Conservation (phyloP, 2,797 vertebrate genomes). For the Tadarida brasiliensis region DNA sequence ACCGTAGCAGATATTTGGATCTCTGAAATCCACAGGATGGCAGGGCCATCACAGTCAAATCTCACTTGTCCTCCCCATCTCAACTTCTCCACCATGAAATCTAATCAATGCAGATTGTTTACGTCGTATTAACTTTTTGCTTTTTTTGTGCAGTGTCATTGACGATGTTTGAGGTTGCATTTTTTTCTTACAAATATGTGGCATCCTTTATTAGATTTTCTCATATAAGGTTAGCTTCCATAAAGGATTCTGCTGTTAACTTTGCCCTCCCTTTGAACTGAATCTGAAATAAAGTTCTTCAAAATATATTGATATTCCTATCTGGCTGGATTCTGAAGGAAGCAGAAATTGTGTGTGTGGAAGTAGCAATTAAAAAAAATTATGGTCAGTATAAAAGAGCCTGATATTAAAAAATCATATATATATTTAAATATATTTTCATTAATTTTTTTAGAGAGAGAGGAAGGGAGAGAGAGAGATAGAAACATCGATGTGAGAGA, state of each 20-base stretch:
- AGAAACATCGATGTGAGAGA: no score
- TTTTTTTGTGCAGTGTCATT: background rate
- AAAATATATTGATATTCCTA: conserved; percentile 9
- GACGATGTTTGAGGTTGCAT: conserved; percentile 35
- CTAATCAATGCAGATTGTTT: background rate
- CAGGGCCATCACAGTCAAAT: background rate
- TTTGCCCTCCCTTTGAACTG: conserved; percentile 52
- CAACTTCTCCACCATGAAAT: background rate
- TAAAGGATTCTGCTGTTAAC: conserved; percentile 59
- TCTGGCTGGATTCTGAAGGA: background rate
- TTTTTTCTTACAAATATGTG: conserved; percentile 30
- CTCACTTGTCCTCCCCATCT: conserved; percentile 10
- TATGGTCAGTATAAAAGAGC: background rate
- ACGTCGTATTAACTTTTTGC: background rate
- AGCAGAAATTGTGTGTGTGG: background rate
- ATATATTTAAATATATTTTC: background rate
- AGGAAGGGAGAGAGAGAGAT: no score
- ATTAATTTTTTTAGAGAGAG: no score
- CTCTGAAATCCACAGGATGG: background rate
- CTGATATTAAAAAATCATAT: background rate
- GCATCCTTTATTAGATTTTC: conserved; percentile 57
- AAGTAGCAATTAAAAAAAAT: background rate
- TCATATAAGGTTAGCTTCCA: conserved; percentile 47
- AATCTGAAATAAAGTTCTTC: conserved; percentile 38
- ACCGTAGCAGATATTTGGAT: background rate